These are phyloP conservation scores for Ascidia mentula DNA, from an alignment of 23 tunicate genomes.

Conservation along the genomic window DNA sequence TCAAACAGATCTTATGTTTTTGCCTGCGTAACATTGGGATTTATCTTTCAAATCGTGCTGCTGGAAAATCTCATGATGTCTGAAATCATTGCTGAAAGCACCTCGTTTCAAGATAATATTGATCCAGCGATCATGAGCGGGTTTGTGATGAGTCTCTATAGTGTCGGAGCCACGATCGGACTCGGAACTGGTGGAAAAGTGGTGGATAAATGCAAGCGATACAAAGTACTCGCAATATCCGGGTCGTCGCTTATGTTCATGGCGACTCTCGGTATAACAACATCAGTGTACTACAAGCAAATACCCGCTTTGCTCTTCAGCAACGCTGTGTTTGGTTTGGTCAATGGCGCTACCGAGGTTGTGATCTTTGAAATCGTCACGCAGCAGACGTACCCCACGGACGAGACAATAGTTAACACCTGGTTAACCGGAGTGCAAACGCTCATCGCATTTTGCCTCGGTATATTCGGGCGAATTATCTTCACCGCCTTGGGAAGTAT, in stretches of 20 bases:
- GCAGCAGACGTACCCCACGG: slow-evolving; percentile 1
- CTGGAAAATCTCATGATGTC: neutral
- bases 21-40: neutral
- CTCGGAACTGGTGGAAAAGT: neutral
- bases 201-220: slow-evolving; percentile 1
- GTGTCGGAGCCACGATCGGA: neutral
- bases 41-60: neutral
- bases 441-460: neutral
- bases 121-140: neutral
- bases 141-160: neutral
- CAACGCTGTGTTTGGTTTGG: neutral
- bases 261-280: neutral
- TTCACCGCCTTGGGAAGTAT: slow-evolving; percentile 5
- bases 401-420: neutral
- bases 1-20: neutral
- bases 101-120: neutral
- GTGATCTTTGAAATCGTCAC: neutral
- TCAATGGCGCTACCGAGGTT: neutral
- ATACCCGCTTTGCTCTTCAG: neutral
- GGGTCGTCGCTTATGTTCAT: neutral
- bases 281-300: neutral
- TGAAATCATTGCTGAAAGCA: neutral
- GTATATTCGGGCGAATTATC: neutral
- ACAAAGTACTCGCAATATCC: neutral
- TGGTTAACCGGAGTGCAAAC: neutral